Conservation (phyloP, 2,888 invertebrate genomes). For the Sesia apiformis region DNA sequence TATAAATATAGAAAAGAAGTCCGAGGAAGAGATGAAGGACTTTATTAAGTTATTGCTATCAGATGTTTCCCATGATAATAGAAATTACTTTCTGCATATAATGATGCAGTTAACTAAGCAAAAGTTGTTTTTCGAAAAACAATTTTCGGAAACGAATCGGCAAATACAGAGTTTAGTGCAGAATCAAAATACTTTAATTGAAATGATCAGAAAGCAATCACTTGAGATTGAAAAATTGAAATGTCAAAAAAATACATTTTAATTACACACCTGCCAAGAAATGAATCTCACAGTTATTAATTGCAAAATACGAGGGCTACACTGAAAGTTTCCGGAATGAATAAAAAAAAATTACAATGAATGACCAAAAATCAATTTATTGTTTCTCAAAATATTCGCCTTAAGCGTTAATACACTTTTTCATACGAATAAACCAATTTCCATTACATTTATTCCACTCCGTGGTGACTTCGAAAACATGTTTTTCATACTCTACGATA, state of each 20-base stretch:
- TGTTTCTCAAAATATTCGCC: too few relatives aligned
- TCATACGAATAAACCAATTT: too few relatives aligned
- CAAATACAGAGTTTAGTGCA: conserved; percentile 45
- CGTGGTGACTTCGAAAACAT: too few relatives aligned
- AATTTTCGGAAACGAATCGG: conserved; percentile 39
- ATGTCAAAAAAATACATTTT: conserved; percentile 17
- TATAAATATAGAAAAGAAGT: conserved; percentile 28
- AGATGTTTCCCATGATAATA: conserved; percentile 56
- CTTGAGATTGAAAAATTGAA: conserved; percentile 65
- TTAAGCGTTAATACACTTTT: too few relatives aligned
- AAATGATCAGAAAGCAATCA: conserved; percentile 63
- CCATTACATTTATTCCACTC: too few relatives aligned
- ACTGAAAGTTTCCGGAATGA: too few relatives aligned
- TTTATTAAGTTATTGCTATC: conserved; percentile 48
- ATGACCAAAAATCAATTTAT: too few relatives aligned
- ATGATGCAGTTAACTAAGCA: conserved; percentile 68
- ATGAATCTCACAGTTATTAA: too few relatives aligned
- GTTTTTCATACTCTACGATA: too few relatives aligned
- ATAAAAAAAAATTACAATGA: too few relatives aligned
- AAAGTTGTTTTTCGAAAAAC: conserved; percentile 59
- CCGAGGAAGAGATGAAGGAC: conserved; percentile 54
- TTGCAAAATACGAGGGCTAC: too few relatives aligned
- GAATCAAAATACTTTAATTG: conserved; percentile 55
- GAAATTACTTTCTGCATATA: conserved; percentile 58
- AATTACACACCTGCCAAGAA: neutral